A percentile compares a stretch with the other conserved stretches of the same genome.
These are phyloP conservation scores for Etheostoma nigrum DNA, from an alignment of 2,797 vertebrate species.

Conservation along the genomic window DNA sequence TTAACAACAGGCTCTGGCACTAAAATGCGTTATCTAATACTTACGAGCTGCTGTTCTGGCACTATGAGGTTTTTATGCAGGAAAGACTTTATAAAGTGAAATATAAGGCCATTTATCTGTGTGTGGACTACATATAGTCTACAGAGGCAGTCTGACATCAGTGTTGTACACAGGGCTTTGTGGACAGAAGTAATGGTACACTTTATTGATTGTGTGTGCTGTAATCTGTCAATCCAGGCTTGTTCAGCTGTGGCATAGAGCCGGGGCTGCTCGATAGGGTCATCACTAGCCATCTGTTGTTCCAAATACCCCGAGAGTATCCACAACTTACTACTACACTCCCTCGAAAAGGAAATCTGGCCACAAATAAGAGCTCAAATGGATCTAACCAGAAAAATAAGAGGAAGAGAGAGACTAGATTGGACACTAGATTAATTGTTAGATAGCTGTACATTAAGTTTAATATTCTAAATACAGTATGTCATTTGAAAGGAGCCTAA, in stretches of 20 bases:
- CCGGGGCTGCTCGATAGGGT: constrained; percentile 50
- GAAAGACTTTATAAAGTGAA: constrained; percentile 47
- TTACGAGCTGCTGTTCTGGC: constrained; percentile 37
- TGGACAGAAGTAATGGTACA: constrained; percentile 73
- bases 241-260: constrained; percentile 59
- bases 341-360: constrained; percentile 28
- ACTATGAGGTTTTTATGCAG: not conserved
- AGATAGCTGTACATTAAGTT: not conserved
- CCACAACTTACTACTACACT: constrained; percentile 30
- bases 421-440: not conserved
- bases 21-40: constrained; percentile 48
- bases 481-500: not conserved
- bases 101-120: constrained; percentile 53
- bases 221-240: constrained; percentile 73
- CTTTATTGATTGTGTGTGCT: constrained; percentile 72
- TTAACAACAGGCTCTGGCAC: constrained; percentile 38
- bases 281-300: constrained; percentile 69
- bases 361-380: constrained; percentile 17
- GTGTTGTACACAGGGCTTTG: constrained; percentile 54
- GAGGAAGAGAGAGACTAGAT: not conserved
- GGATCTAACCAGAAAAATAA: constrained; percentile 7
- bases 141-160: constrained; percentile 62
- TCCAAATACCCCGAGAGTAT: constrained; percentile 35
- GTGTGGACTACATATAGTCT: constrained; percentile 55
- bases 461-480: not conserved